Evolutionary conservation across 1,140 invertebrate species (phyloP), one percentile per base, ranked within the genome.

Genomic region (Polypedilum pembai): DNA sequence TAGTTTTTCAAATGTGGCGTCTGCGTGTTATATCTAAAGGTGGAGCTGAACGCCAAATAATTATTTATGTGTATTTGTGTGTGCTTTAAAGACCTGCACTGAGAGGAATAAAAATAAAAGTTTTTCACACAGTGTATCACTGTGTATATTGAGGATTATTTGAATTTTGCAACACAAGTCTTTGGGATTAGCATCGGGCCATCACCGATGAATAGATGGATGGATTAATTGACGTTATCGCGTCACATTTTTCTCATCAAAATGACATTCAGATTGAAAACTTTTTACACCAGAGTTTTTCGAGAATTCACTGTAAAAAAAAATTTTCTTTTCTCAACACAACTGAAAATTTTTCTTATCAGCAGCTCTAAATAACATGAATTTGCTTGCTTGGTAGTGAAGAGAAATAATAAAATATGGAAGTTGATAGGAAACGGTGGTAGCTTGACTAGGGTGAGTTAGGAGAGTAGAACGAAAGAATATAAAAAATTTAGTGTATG

Each of bases 221-320:
- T 56, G 45, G 45, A 56, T 56, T 56, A 56, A 56, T 56, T 56
- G 45, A 56, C 45, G 45, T 56, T 56, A 56, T 56, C 45, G 10
- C n/a, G 4, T 56, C 45, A 56, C 45, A 15, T n/a, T n/a, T 56
- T 56, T 15, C n/a, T n/a, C 12, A 56, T 56, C 45, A 56, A 56
- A 56, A 56, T 56, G 45, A 15, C 12, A 56, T 56, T 56, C 12
- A 15, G 12, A 56, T 56, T 56, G n/a, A 56, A 33, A 33, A 33
- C 2, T 33, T 33, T 33, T 33, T 33, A 3, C 24, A 33, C n/a
- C n/a, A n/a, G n/a, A 33, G 24, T 33, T 33, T 33, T 33, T 33
- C 5, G 24, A 33, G 24, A 33, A 33, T 33, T 33, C 24, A 33
- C 24, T 33, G 24, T 33, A 33, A 33, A 33, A 33, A 3, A 33